Base-by-base conservation (phyloP, 2,797 vertebrate genomes). In the Atherinosoma microstoma region DNA sequence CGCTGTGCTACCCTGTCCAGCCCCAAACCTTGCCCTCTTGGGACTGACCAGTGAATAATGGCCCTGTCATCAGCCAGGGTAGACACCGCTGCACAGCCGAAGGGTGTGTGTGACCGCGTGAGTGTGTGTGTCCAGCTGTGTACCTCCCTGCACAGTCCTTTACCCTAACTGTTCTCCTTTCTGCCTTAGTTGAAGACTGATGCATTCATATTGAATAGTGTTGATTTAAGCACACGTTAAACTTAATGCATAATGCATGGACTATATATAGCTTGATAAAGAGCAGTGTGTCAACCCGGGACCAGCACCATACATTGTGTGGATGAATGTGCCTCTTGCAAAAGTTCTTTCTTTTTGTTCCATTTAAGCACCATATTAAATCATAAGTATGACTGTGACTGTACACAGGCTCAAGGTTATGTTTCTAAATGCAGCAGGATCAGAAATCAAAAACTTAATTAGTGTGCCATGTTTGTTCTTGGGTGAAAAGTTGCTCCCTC, bases 11-110 rank as follows among this genome's bases (percentile, higher is more conserved):
- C 85, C 85, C 78, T 84, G 87, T 89, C 96, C 95, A 90, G 88
- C 95, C 94, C 58, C 70, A 93, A 93, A 91, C 95, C 94, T 95
- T 95, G 95, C 94, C 95, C 96, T 96, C 96, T 84, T 95, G 86
- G 92, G 91, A 90, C 84, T 95, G 96, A 92, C 95, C 94, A 87
- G 94, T 98, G 96, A 98, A 96, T 97, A 97, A 98, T 96, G 96
- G 95, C 95, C 94, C 94, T 97, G 96, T 98, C 96, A 95, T 93
- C 94, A 90, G 94, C 93, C 92, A 91, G 94, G 94, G 94, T 94
- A 95, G 94, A 96, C 92, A 94, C 92, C 91, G 58, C 86, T 65
- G 69, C 84, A 90, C 81, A 82, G 90, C 91, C 91, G 29, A 81
- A 84, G 91, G 91, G 73, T 86, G 85, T 84, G 83, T 93, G 89